Base-by-base conservation (phyloP, 37 sponge, comb jelly and placozoan species). In the Ianthella basta region DNA sequence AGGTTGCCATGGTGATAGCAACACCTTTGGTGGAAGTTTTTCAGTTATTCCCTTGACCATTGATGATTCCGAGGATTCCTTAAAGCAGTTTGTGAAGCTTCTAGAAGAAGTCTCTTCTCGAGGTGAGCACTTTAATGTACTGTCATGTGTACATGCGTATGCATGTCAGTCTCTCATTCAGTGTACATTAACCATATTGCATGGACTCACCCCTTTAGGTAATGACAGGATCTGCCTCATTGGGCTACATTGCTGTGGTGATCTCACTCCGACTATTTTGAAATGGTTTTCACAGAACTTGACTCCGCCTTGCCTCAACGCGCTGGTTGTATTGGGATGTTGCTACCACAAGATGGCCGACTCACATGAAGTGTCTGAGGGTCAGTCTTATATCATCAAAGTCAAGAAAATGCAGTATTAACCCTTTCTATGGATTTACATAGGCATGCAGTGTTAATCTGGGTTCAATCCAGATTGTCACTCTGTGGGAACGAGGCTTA, bases 221-320 rank as follows among this genome's bases (percentile, higher is more conserved):
- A 50, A 50, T 41, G 78, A 50, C 20, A 75, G 73, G 50, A 72
- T 94, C 57, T 91, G 92, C 68, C 55, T 94, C 19, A 85, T 85
- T 36, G 95, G 95, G 23, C 83, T 95, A 23, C 95, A 95, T 36
- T 92, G 95, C 72, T 95, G 95, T 87, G 93, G 91, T 27, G 83
- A 89, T 63, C 86, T 95, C 29, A 74, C 90, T 36, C 87, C 92
- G 0, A 13, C 33, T 10, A 40, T 86, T 15, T 60, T 92, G 4
- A 40, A 40, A 40, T 56, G 87, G 44, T 65, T 92, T 24, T 16
- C 64, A 8, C 29, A 59, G 13, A 63, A 30, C 25, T 2, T 55
- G 55, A n/a, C 85, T 74, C 40, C 72, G 20, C 21, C 73, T 41
- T 29, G 29, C n/a, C 56, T 87, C 15, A 44, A n/a, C 6, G 38